Evolutionary conservation across 2,113 vertebrate genomes (phyloP).

Genomic region (Fulica atra): DNA sequence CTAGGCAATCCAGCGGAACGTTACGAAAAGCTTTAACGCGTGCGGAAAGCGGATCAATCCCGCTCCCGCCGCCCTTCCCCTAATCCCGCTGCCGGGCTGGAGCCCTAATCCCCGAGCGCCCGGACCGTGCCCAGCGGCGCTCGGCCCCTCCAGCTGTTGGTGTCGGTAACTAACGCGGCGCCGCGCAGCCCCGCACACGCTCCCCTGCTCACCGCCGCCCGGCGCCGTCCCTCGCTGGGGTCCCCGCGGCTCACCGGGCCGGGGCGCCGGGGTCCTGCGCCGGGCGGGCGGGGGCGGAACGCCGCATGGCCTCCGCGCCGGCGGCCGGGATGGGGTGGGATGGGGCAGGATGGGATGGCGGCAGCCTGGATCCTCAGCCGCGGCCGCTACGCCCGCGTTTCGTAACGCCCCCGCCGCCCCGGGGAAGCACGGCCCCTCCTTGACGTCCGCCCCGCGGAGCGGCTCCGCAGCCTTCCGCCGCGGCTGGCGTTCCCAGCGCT

Average conservation of each 20-base stretch:
- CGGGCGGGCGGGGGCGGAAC: background rate
- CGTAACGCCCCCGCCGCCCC: background rate
- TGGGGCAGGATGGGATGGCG: too few relatives aligned
- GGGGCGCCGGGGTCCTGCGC: background rate
- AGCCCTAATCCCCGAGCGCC: background rate
- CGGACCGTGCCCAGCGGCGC: background rate
- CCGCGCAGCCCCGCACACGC: conserved; percentile 8
- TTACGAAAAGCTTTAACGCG: background rate
- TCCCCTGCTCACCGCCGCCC: background rate
- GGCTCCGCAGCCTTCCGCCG: conserved; percentile 19
- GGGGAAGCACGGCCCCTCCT: background rate
- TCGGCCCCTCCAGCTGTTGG: conserved; percentile 27
- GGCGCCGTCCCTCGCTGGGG: background rate
- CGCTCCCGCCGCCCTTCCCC: background rate
- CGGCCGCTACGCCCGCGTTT: background rate
- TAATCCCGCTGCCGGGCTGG: background rate
- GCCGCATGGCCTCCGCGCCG: background rate
- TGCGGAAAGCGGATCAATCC: background rate
- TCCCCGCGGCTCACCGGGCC: conserved; percentile 16
- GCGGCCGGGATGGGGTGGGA: too few relatives aligned
- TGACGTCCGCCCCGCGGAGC: background rate
- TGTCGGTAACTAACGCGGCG: background rate
- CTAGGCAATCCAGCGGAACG: background rate
- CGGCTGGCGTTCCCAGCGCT: background rate
- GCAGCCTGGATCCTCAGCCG: background rate